These are phyloP conservation scores for Panopea generosa DNA, from an alignment of 2,888 invertebrate species.

Conservation along the genomic window DNA sequence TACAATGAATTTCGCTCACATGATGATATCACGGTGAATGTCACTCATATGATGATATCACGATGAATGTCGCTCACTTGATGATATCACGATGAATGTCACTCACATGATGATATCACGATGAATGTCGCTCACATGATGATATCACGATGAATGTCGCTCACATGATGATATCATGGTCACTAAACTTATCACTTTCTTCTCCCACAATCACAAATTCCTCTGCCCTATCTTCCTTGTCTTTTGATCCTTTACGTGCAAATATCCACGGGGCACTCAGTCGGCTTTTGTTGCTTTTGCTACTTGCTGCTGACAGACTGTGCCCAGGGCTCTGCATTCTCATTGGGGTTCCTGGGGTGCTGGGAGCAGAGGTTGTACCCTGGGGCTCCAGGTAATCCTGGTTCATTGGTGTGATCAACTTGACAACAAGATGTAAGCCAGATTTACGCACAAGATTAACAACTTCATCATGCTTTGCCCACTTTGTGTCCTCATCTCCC, in stretches of 20 bases:
- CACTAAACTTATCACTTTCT: slow-evolving; percentile 55
- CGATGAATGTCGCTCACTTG: too few relatives aligned
- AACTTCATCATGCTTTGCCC: slow-evolving; percentile 96
- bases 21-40: too few relatives aligned
- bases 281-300: slow-evolving; percentile 73
- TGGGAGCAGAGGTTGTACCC: slow-evolving; percentile 63
- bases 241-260: slow-evolving; percentile 75
- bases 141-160: too few relatives aligned
- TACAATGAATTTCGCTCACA: too few relatives aligned
- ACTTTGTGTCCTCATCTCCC: slow-evolving; percentile 95
- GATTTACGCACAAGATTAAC: slow-evolving; percentile 93
- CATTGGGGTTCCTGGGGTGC: slow-evolving; percentile 70
- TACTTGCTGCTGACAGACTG: slow-evolving; percentile 71
- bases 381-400: slow-evolving; percentile 54
- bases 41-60: too few relatives aligned
- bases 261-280: slow-evolving; percentile 82
- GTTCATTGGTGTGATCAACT: slow-evolving; percentile 91
- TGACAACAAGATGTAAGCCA: slow-evolving; percentile 92
- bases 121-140: too few relatives aligned
- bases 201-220: slow-evolving; percentile 50
- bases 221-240: slow-evolving; percentile 63
- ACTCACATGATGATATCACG: too few relatives aligned
- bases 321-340: slow-evolving; percentile 69
- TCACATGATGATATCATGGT: slow-evolving; percentile 59
- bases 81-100: too few relatives aligned